Base-by-base conservation (phyloP, 2,797 vertebrate species). In the Cebuella pygmaea region DNA sequence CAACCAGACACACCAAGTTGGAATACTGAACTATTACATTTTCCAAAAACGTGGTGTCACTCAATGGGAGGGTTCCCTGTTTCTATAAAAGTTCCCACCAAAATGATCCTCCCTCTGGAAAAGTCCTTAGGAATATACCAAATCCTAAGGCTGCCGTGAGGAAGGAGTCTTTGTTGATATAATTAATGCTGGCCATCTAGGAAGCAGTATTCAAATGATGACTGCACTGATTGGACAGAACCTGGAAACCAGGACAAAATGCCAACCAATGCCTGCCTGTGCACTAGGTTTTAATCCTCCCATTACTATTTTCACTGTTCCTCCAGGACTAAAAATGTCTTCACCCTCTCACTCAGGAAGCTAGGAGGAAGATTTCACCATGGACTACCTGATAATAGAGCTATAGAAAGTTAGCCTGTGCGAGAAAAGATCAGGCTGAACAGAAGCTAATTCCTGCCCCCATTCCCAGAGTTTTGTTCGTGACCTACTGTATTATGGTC, bases 401-500 rank as follows among this genome's bases (percentile, higher is more conserved):
- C 64, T 64, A 80, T 33, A 75, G 44, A 97, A 94, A 87, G 11
- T 27, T 50, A 87, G 78, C 48, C 33, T 80, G 89, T 39, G 64
- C 6, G 93, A 27, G 10, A 36, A 26, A 61, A 95, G 46, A 50
- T 14, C 41, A 61, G 61, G 92, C 75, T 88, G 80, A 97, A 84
- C 30, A 72, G 85, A 95, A 88, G 81, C 94, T 79, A 93, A 96
- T 87, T 72, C 70, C 19, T 88, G 26, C 27, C 50, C 27, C 59
- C 24, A 0, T 79, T 90, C 2, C 33, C 20, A 82, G 48, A 84
- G 82, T 89, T 96, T 97, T 97, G 52, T 82, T 92, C 93, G 82
- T 87, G 94, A 90, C 95, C 97, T 98, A 97, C 97, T 61, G 39
- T 97, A 98, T 98, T 96, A 97, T 94, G 93, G 96, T 95, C 76